These are phyloP conservation scores for Pseudonaja textilis DNA, from an alignment of 2,113 vertebrate species.

Conservation along the genomic window DNA sequence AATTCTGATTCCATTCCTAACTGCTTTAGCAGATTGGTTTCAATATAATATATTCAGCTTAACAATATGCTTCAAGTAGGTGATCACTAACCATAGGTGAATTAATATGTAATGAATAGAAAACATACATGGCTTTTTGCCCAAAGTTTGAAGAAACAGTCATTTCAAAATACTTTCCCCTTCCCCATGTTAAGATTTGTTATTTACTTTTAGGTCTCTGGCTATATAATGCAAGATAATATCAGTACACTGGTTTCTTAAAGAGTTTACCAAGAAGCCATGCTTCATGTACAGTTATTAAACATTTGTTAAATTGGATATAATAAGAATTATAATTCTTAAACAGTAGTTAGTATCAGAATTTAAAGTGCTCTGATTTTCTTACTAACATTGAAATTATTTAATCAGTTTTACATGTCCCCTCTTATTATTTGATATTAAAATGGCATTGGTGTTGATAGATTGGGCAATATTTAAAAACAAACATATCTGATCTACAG, in stretches of 20 bases:
- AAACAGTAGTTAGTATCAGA: not conserved
- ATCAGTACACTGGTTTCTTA: conserved; percentile 29
- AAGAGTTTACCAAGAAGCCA: conserved; percentile 32
- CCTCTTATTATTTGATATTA: not conserved
- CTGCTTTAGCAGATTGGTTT: conserved; percentile 48
- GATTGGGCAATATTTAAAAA: conserved; percentile 24
- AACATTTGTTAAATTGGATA: not conserved
- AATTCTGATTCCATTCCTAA: conserved; percentile 44
- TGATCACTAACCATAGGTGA: conserved; percentile 30
- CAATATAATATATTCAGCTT: conserved; percentile 48
- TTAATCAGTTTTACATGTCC: not conserved
- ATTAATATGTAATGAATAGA: conserved; percentile 26
- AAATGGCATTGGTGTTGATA: not conserved
- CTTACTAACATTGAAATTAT: not conserved
- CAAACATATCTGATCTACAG: not conserved
- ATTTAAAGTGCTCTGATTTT: not conserved
- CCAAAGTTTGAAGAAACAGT: not conserved
- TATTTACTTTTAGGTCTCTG: conserved; percentile 25
- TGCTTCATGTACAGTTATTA: conserved; percentile 21
- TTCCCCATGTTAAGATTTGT: conserved; percentile 14
- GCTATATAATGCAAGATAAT: conserved; percentile 23
- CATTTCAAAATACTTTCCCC: not conserved
- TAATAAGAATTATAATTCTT: not conserved
- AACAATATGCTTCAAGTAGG: conserved; percentile 34
- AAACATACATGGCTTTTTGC: not conserved